Evolutionary conservation across 2,888 invertebrate genomes (phyloP).

Genomic region (Sceliomorpha sp.): DNA sequence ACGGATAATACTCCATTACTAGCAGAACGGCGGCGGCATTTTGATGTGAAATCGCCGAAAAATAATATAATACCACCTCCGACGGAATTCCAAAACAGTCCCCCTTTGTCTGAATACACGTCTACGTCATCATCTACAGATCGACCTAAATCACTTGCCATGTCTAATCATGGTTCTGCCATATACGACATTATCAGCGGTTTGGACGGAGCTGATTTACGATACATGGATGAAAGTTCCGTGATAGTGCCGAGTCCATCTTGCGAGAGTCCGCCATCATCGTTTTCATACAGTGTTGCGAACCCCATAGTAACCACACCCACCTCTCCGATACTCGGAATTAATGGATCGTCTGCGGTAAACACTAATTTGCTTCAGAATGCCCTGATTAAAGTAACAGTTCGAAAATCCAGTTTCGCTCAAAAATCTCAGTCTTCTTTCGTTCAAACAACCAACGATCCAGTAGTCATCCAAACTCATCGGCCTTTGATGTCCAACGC

Average conservation of each 20-base stretch:
- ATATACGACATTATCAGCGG: constrained; percentile 89
- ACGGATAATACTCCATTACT: constrained; percentile 66
- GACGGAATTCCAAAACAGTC: constrained; percentile 84
- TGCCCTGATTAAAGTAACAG: constrained; percentile 86
- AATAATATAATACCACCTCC: constrained; percentile 87
- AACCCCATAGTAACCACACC: constrained; percentile 82
- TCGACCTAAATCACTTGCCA: constrained; percentile 64
- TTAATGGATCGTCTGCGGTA: constrained; percentile 79
- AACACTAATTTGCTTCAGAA: constrained; percentile 87
- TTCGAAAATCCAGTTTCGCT: constrained; percentile 81
- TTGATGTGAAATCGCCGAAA: constrained; percentile 50
- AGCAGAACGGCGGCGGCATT: constrained; percentile 58
- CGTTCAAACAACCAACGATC: constrained; percentile 30
- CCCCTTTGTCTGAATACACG: constrained; percentile 84
- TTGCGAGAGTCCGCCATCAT: constrained; percentile 89
- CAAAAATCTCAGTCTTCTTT: constrained; percentile 62
- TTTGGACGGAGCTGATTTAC: constrained; percentile 91
- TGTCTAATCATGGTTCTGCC: constrained; percentile 81
- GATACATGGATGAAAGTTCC: constrained; percentile 96
- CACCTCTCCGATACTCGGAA: constrained; percentile 84
- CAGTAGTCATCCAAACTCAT: constrained; percentile 12
- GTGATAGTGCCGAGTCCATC: constrained; percentile 89
- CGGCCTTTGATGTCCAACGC: constrained; percentile 71
- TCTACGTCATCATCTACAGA: constrained; percentile 72
- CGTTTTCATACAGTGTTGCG: constrained; percentile 78